Evolutionary conservation across 2,797 vertebrate genomes (phyloP), one percentile per base, ranked within the genome.

Genomic region (Cynopterus sphinx): DNA sequence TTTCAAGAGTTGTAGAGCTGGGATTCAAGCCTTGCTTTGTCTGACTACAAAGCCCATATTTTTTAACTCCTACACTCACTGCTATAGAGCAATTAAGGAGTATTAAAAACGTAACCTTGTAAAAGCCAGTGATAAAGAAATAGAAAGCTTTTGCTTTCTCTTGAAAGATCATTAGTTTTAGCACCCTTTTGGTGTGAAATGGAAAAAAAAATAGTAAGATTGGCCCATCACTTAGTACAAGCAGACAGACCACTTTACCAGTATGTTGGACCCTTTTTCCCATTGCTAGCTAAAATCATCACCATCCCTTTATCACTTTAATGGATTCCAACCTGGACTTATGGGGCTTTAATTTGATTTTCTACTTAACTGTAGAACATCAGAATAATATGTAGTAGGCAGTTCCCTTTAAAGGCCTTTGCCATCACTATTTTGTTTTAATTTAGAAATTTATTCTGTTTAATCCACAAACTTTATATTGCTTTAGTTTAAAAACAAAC

Each of bases 101-200:
- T 85, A 90, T 95, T 96, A 84, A 96, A 96, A 87, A 81, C 71
- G 46, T 51, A 93, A 90, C 68, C 53, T n/a, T 51, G n/a, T 81
- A 84, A 94, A 86, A 96, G 57, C 21, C 57, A 90, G 92, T 67
- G 63, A 84, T 75, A 90, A 96, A 95, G 70, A 95, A 92, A 93
- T 78, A 75, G 65, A 96, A 97, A 96, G 84, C 57, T 96, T 95
- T 96, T 81, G 12, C 79, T 57, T 91, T 89, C 63, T 81, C 79
- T 96, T 94, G 55, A 95, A 97, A 96, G 67, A 59, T 90, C 93
- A 91, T 90, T 96, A 91, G 71, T 91, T 87, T 78, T 84, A 95
- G 75, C 46, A 67, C 74, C 33, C 57, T 92, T 88, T 90, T 89
- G 71, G 87, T 81, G 41, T 94, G 77, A 84, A 94, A 85, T 84